Evolutionary conservation across 2,888 invertebrate species (phyloP).

Genomic region (Cryptus armator): DNA sequence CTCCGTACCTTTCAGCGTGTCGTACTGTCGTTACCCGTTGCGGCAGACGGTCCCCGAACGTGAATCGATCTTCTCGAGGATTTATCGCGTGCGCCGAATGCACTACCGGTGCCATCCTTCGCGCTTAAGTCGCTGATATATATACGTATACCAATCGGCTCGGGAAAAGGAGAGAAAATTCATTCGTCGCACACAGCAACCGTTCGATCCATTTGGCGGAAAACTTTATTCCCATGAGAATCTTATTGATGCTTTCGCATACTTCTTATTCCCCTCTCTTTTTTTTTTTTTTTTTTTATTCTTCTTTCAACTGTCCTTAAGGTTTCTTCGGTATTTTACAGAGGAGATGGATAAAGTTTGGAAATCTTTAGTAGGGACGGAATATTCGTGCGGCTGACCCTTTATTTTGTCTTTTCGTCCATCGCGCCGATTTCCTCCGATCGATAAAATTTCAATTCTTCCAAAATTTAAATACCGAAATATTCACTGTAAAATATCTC

Average conservation of each 20-base stretch:
- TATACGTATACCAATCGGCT: neutral
- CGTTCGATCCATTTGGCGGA: slow-evolving; percentile 49
- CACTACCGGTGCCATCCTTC: slow-evolving; percentile 32
- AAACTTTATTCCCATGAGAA: slow-evolving; percentile 50
- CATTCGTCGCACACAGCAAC: slow-evolving; percentile 7
- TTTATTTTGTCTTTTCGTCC: neutral
- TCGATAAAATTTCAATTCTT: neutral
- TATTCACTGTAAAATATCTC: too few relatives aligned
- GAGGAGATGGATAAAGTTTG: slow-evolving; percentile 30
- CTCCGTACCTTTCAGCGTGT: slow-evolving; percentile 34
- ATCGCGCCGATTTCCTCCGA: neutral
- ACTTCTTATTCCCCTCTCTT: slow-evolving; percentile 10
- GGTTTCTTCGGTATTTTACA: slow-evolving; percentile 19
- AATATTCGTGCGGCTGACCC: neutral
- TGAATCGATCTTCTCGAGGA: slow-evolving; percentile 51
- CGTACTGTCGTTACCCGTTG: slow-evolving; percentile 27
- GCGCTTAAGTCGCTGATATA: slow-evolving; percentile 22
- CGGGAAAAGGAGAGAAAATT: slow-evolving; percentile 7
- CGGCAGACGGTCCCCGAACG: slow-evolving; percentile 21
- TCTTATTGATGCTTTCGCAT: slow-evolving; percentile 44
- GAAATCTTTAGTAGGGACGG: slow-evolving; percentile 6
- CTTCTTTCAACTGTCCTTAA: neutral
- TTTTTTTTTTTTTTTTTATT: slow-evolving; percentile 16
- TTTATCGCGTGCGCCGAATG: slow-evolving; percentile 37
- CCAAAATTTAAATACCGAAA: neutral